These are phyloP conservation scores for Carapus acus DNA, from an alignment of 2,797 vertebrate genomes.

Conservation along the genomic window DNA sequence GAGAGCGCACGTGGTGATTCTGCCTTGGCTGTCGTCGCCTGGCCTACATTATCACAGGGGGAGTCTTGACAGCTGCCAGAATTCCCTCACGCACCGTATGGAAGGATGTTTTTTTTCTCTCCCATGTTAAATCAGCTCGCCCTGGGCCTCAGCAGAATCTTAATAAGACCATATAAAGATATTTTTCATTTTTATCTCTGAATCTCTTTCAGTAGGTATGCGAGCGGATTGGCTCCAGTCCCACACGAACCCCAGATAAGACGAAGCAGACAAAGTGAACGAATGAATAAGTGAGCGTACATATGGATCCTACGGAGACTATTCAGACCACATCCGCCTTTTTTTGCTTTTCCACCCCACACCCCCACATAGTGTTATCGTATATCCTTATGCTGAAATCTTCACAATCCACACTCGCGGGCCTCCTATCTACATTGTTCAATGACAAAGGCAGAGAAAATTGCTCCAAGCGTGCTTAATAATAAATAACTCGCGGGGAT, in stretches of 20 bases:
- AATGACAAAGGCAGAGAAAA: no score
- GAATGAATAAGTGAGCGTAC: constrained; percentile 5
- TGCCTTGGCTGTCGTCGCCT: constrained; percentile 36
- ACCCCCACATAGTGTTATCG: no score
- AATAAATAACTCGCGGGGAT: no score
- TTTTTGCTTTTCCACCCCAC: no score
- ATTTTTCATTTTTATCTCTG: constrained; percentile 37
- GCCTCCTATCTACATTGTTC: no score
- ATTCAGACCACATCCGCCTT: no score
- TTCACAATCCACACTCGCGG: no score
- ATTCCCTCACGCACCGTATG: constrained; percentile 47
- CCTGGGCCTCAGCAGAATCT: constrained; percentile 31
- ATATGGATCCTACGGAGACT: no score
- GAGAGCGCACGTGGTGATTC: constrained; percentile 24
- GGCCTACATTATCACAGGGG: constrained; percentile 44
- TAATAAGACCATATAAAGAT: constrained; percentile 47
- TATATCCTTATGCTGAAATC: no score
- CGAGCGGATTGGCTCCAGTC: constrained; percentile 4
- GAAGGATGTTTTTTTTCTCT: constrained; percentile 30
- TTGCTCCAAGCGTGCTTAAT: no score
- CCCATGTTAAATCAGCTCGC: constrained; percentile 32
- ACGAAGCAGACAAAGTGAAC: constrained; percentile 11
- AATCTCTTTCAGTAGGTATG: constrained; percentile 19
- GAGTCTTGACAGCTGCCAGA: constrained; percentile 59
- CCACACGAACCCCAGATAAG: constrained; percentile 1